Conservation (phyloP, 35 echinoderm and acorn worm species). For the Lytechinus pictus region DNA sequence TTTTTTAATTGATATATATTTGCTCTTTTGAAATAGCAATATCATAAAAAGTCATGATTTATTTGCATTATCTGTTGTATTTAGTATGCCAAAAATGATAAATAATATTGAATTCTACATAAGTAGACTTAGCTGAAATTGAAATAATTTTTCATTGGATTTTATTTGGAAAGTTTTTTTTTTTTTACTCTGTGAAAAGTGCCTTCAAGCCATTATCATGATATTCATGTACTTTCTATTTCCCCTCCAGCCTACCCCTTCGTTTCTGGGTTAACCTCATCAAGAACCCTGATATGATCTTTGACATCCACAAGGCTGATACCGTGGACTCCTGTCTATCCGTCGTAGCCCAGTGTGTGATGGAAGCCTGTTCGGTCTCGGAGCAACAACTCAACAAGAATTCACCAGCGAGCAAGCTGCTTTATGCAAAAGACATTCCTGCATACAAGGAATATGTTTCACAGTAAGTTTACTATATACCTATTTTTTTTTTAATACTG, state of each 20-base stretch:
- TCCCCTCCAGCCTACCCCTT: conserved; percentile 78
- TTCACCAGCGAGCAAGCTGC: conserved; percentile 94
- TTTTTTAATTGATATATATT: neutral
- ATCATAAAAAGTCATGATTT: neutral
- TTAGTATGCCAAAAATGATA: neutral
- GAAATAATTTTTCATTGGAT: neutral
- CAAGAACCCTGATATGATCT: conserved; percentile 96
- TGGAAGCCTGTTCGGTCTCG: conserved; percentile 94
- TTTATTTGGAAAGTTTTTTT: neutral
- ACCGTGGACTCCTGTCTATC: conserved; percentile 97
- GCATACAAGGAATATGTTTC: conserved; percentile 85
- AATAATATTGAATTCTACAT: neutral
- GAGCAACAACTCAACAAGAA: conserved; percentile 87
- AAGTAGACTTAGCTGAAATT: neutral
- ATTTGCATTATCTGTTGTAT: neutral
- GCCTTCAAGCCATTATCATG: neutral
- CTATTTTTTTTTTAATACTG: neutral
- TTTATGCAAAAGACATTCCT: conserved; percentile 99
- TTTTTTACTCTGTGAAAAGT: neutral
- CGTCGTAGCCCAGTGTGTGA: conserved; percentile 89
- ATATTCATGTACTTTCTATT: conserved; percentile 11
- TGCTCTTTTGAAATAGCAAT: neutral
- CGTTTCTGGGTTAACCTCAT: conserved; percentile 99
- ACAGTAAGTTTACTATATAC: conserved; percentile 48
- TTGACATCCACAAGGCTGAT: conserved; percentile 96